These are phyloP conservation scores for Zaprionus gabonicus DNA, from an alignment of 1,140 invertebrate species.

Conservation along the genomic window DNA sequence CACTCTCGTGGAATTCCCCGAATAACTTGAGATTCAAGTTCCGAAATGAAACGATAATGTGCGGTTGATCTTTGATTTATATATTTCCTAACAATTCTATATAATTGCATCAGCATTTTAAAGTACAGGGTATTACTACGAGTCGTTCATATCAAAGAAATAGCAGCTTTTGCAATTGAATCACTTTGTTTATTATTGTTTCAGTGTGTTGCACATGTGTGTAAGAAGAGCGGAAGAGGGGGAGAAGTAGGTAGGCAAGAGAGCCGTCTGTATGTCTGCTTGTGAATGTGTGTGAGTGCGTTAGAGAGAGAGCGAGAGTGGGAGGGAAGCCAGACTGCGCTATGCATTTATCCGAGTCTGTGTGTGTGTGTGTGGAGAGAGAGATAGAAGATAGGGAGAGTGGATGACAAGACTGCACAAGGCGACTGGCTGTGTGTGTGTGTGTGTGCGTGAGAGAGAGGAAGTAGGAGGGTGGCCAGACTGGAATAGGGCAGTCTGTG, in stretches of 20 bases:
- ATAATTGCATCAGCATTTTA: not conserved
- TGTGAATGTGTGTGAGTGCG: not conserved
- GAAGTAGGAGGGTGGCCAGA: not conserved
- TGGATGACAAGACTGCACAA: too few relatives aligned
- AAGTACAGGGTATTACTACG: conserved; percentile 18
- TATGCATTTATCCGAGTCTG: not conserved
- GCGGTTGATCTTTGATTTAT: not conserved
- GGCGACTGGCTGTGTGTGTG: not conserved
- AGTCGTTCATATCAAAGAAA: not conserved
- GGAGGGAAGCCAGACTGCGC: not conserved
- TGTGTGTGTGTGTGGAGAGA: not conserved
- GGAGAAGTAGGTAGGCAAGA: not conserved
- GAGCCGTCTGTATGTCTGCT: not conserved
- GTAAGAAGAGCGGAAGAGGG: not conserved
- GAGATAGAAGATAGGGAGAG: too few relatives aligned
- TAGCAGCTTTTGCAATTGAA: conserved; percentile 15
- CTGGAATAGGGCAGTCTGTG: not conserved
- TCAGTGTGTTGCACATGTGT: conserved; percentile 28
- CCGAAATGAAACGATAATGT: not conserved
- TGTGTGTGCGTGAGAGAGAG: not conserved
- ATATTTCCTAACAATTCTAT: not conserved
- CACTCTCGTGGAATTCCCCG: not conserved
- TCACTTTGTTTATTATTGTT: conserved; percentile 41
- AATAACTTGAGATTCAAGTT: conserved; percentile 3
- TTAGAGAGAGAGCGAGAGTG: not conserved